phyloP scores from a whole-genome alignment of 2,888 invertebrate genomes.

The Alitta virens region DNA sequence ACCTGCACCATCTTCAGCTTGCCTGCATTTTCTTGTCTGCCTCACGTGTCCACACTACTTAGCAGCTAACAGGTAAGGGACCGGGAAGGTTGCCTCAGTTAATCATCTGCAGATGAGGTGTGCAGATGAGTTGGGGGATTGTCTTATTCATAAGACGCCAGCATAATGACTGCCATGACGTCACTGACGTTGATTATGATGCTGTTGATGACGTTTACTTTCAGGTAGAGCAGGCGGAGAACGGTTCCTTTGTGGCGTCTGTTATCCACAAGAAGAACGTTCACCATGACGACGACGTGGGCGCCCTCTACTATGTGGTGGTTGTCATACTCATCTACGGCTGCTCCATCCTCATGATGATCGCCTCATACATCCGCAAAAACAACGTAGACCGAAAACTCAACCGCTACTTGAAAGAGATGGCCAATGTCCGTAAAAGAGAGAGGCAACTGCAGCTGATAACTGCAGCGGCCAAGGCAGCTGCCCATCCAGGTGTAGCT shows the following conservation, averaged over 20 bases:
- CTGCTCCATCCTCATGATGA: conserved; percentile 55
- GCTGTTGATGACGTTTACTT: too few species aligned
- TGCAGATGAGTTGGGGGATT: too few species aligned
- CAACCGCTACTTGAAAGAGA: conserved; percentile 44
- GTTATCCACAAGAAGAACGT: conserved; percentile 12
- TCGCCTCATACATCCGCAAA: conserved; percentile 53
- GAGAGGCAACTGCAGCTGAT: conserved; percentile 27
- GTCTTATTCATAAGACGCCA: too few species aligned
- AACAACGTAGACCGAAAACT: conserved; percentile 53
- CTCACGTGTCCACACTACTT: too few species aligned
- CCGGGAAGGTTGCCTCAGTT: too few species aligned
- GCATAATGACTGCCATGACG: too few species aligned
- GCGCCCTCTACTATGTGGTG: conserved; percentile 54
- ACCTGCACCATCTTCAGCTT: too few species aligned
- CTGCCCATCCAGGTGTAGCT: background rate
- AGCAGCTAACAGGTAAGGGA: too few species aligned
- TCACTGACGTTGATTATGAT: too few species aligned
- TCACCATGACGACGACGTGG: conserved; percentile 38
- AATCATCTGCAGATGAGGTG: too few species aligned
- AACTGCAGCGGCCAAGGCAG: conserved; percentile 25
- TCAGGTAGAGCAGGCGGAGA: conserved; percentile 20
- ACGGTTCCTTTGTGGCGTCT: conserved; percentile 23
- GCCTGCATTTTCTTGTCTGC: too few species aligned
- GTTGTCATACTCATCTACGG: conserved; percentile 55
- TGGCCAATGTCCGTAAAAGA: conserved; percentile 29